A percentile compares a stretch with the other conserved stretches of the same genome.
These are phyloP conservation scores for Hydrolagus affinis DNA, from an alignment of 2,113 vertebrate genomes.

Conservation along the genomic window DNA sequence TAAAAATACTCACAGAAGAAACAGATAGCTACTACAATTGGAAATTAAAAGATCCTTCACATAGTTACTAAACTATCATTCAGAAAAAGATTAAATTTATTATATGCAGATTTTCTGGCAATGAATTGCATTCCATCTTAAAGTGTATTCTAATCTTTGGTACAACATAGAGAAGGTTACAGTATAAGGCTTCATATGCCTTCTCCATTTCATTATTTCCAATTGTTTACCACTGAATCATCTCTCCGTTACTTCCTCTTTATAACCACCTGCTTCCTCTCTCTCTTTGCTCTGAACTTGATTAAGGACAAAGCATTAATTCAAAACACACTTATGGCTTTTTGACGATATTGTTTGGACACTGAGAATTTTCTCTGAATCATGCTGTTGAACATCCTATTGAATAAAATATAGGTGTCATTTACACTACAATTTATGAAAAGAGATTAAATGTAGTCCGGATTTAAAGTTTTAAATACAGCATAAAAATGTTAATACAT, in stretches of 20 bases:
- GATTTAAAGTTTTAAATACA: neutral
- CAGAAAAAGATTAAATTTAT: too few species aligned
- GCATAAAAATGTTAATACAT: too few species aligned
- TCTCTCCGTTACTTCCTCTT: neutral
- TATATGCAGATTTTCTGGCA: too few species aligned
- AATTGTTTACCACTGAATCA: slow-evolving; percentile 3
- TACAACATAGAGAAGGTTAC: neutral
- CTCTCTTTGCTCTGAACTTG: neutral
- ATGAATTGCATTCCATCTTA: neutral
- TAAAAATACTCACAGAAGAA: too few species aligned
- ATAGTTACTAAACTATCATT: too few species aligned
- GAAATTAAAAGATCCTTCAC: too few species aligned
- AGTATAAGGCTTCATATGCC: neutral
- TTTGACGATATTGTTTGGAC: neutral
- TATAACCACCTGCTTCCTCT: slow-evolving; percentile 14
- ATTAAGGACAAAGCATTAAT: neutral
- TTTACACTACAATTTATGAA: neutral
- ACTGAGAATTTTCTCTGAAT: neutral
- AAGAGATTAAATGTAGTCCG: neutral
- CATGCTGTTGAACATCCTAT: neutral
- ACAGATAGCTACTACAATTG: too few species aligned
- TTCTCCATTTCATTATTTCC: neutral
- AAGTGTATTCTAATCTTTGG: neutral
- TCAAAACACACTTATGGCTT: neutral
- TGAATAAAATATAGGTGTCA: neutral